A percentile compares a stretch with the other conserved stretches of the same genome.
phyloP scores from a whole-genome alignment of 2,797 vertebrate genomes.

The Triplophysa yarkandensis region DNA sequence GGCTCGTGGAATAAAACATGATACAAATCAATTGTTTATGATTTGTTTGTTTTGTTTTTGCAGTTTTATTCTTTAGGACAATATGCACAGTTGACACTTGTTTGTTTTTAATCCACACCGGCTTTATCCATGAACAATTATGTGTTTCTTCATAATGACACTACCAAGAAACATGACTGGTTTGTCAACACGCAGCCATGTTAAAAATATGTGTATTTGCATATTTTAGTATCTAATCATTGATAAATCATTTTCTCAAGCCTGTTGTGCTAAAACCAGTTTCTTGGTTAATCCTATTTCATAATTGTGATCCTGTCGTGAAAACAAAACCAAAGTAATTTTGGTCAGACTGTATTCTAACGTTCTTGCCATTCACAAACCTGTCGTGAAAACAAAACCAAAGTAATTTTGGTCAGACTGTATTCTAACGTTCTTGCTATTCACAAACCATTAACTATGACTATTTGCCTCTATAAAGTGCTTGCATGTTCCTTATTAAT shows the following conservation, averaged over 20 bases:
- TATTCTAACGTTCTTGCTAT: too few species aligned
- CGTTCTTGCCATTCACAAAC: too few species aligned
- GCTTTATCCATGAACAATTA: neutral
- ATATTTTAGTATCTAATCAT: neutral
- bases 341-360: too few species aligned
- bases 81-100: neutral
- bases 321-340: too few species aligned
- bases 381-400: too few species aligned
- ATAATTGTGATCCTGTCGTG: neutral
- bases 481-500: too few species aligned
- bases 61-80: conserved; percentile 4
- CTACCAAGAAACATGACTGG: neutral
- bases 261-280: neutral
- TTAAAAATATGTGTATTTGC: neutral
- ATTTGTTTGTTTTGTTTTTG: neutral
- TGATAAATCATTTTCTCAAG: neutral
- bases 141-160: neutral
- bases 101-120: neutral
- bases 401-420: too few species aligned
- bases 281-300: neutral
- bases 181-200: neutral
- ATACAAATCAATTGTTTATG: neutral
- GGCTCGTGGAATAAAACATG: neutral
- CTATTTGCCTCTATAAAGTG: too few species aligned
- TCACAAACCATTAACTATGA: too few species aligned